These are phyloP conservation scores for Crotophaga sulcirostris DNA, from an alignment of 2,113 vertebrate genomes.

Conservation along the genomic window DNA sequence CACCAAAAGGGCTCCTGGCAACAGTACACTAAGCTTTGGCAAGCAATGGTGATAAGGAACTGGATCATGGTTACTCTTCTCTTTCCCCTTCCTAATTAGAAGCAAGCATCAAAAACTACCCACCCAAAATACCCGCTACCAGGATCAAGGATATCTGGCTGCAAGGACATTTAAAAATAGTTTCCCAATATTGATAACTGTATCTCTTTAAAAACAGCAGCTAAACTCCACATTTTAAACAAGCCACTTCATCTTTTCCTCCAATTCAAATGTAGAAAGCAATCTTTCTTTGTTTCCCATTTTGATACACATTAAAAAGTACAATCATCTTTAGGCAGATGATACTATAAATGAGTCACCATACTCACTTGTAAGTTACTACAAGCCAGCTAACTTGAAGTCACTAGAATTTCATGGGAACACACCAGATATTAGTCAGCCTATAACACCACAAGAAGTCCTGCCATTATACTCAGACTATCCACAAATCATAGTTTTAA, in stretches of 20 bases:
- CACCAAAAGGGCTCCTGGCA: not conserved
- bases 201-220: not conserved
- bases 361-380: not conserved
- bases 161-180: not conserved
- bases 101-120: not conserved
- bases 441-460: not conserved
- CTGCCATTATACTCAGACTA: not conserved
- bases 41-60: not conserved
- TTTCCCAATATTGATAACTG: not conserved
- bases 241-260: not conserved
- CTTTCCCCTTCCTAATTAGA: not conserved
- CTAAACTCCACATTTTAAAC: not conserved
- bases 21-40: not conserved
- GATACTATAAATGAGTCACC: not conserved
- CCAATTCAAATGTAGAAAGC: not conserved
- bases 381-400: not conserved
- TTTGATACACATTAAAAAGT: not conserved
- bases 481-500: not conserved
- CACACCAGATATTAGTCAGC: not conserved
- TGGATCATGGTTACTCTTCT: not conserved
- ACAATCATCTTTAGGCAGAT: not conserved
- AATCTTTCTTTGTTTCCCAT: not conserved
- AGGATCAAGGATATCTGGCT: not conserved
- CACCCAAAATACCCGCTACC: not conserved
- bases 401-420: slow-evolving; percentile 7